Evolutionary conservation across 2,113 vertebrate species (phyloP), one percentile per base, ranked within the genome.

Genomic region (Forbesichthys agassizii): DNA sequence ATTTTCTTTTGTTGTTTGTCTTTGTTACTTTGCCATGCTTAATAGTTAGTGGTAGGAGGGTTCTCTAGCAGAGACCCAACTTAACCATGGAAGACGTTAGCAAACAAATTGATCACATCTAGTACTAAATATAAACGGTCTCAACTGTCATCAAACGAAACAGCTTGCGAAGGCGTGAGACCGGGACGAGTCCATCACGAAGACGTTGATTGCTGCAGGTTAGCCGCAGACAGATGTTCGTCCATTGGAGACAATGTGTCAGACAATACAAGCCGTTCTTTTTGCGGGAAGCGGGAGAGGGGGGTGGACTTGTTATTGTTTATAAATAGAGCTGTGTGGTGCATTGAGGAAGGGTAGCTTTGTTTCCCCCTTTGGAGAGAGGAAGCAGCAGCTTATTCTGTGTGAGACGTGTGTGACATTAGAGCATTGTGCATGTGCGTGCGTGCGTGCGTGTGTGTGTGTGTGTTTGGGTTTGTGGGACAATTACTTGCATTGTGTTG

Each of bases 321-420:
- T 84, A 83, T 83, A 84, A 84, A 84, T 83, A 87, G 84, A 86
- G 86, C 66, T 71, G 75, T 66, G 76, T 71, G 68, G 74, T 68
- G 78, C 80, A 14, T 75, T 48, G 84, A 89, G 90, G 88, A 92
- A 88, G 85, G 83, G 79, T 63, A 79, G 84, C 91, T 91, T 91
- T 91, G 89, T 91, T 86, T 90, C 84, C 74, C 73, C 78, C 84
- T 84, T 90, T 86, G 86, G 88, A 74, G 79, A 92, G 85, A 91
- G 91, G 92, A 93, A 93, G 91, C 68, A 52, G 71, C 48, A 66
- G 79, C 88, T 92, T 89, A 91, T 91, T 90, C 83, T 88, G 86
- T 85, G 60, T 82, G 83, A 91, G 88, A 88, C 77, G 63, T 88
- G 85, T 91, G 88, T 89, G 91, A 90, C 88, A 93, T 86, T 86